A percentile compares a stretch with the other conserved stretches of the same genome.
Conservation (phyloP, 1,140 invertebrate species). For the Venustaconcha ellipsiformis region DNA sequence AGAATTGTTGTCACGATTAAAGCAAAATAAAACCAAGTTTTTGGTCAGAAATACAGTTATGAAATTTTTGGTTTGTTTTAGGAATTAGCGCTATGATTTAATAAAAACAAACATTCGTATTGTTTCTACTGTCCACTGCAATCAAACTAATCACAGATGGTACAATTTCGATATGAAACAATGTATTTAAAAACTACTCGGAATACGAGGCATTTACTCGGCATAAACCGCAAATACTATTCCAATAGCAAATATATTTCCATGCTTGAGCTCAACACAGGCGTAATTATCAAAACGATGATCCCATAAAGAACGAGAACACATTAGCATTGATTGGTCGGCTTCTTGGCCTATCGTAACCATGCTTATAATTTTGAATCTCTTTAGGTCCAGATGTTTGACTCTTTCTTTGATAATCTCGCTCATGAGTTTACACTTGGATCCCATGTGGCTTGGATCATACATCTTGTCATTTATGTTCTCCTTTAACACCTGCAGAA, state of each 20-base stretch:
- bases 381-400: conserved; percentile 44
- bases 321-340: conserved; percentile 53
- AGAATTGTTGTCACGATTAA: too few relatives aligned
- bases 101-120: too few relatives aligned
- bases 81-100: too few relatives aligned
- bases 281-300: conserved; percentile 61
- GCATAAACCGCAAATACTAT: conserved; percentile 65
- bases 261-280: conserved; percentile 46
- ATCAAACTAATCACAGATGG: too few relatives aligned
- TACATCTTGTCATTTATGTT: conserved; percentile 49
- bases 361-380: conserved; percentile 62
- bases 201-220: conserved; percentile 35
- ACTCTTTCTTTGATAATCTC: conserved; percentile 60
- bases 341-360: conserved; percentile 57
- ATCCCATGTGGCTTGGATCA: conserved; percentile 35
- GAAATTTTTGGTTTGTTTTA: too few relatives aligned
- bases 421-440: conserved; percentile 45
- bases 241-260: conserved; percentile 54
- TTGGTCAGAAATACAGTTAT: too few relatives aligned
- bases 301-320: conserved; percentile 65
- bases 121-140: too few relatives aligned
- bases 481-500: conserved; percentile 46
- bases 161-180: too few relatives aligned
- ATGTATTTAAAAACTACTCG: too few relatives aligned
- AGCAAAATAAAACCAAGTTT: too few relatives aligned